Percentiles rank a stretch among this genome's conserved stretches.
Evolutionary conservation across 1,140 invertebrate genomes (phyloP).

Genomic region (honey bee (Apis mellifera)): DNA sequence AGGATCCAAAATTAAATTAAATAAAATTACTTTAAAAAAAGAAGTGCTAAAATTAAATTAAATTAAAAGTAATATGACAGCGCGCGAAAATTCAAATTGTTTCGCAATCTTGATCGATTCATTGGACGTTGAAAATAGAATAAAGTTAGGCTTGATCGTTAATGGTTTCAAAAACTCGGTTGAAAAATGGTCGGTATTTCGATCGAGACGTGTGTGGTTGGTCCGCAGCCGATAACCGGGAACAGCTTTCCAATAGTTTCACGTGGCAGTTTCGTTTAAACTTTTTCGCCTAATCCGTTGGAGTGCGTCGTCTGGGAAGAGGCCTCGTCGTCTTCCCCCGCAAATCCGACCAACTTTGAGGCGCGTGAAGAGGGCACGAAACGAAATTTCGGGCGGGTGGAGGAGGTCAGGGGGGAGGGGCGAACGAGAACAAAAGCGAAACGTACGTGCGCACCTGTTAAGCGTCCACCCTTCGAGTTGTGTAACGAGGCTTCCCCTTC

Average conservation of each 20-base stretch:
- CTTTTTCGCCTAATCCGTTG: constrained; percentile 71
- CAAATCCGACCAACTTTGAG: constrained; percentile 46
- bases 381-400: constrained; percentile 29
- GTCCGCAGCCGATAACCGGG: not conserved
- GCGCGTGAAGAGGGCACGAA: constrained; percentile 22
- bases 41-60: not conserved
- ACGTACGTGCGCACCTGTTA: constrained; percentile 3
- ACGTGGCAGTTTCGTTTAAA: constrained; percentile 66
- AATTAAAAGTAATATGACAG: not conserved
- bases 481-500: not conserved
- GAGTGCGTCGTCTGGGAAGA: constrained; percentile 63
- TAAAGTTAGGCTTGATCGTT: not conserved
- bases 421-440: constrained; percentile 10
- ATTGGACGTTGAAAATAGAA: too few species aligned
- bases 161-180: not conserved
- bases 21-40: too few species aligned
- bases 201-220: constrained; percentile 4
- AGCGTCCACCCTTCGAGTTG: not conserved
- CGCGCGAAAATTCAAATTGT: not conserved
- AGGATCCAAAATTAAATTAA: not conserved
- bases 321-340: constrained; percentile 36
- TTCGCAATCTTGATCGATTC: too few species aligned
- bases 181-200: not conserved
- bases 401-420: constrained; percentile 3
- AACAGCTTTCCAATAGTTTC: constrained; percentile 65